Evolutionary conservation across 2,113 vertebrate species (phyloP).

Genomic region (Cygnus buccinator): DNA sequence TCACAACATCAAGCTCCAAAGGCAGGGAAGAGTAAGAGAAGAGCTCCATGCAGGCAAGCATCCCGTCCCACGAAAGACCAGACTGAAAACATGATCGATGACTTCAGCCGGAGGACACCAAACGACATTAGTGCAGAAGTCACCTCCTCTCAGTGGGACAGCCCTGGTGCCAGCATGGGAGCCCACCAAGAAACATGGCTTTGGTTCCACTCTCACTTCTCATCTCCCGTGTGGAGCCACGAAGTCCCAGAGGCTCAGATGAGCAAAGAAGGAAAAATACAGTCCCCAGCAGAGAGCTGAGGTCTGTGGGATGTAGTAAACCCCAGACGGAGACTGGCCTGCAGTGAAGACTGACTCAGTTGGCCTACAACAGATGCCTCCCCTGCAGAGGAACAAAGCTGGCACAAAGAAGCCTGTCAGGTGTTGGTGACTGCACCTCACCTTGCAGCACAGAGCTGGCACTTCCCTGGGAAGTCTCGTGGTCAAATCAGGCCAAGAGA

Average conservation of each 20-base stretch:
- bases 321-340: background rate
- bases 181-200: fast-evolving
- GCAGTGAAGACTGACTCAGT: background rate
- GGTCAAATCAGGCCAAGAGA: background rate
- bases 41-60: background rate
- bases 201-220: background rate
- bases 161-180: background rate
- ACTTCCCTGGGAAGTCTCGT: background rate
- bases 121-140: background rate
- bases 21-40: background rate
- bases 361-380: background rate
- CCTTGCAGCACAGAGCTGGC: background rate
- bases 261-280: background rate
- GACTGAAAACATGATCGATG: background rate
- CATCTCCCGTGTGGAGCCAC: background rate
- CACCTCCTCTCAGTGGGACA: background rate
- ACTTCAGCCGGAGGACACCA: background rate
- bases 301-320: background rate
- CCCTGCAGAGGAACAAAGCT: background rate
- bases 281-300: background rate
- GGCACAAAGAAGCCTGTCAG: background rate
- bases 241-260: background rate
- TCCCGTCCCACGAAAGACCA: background rate
- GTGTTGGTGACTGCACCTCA: background rate
- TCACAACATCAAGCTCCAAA: background rate